Evolutionary conservation across 2,888 invertebrate genomes (phyloP), one percentile per base, ranked within the genome.

Genomic region (Clivina fossor): DNA sequence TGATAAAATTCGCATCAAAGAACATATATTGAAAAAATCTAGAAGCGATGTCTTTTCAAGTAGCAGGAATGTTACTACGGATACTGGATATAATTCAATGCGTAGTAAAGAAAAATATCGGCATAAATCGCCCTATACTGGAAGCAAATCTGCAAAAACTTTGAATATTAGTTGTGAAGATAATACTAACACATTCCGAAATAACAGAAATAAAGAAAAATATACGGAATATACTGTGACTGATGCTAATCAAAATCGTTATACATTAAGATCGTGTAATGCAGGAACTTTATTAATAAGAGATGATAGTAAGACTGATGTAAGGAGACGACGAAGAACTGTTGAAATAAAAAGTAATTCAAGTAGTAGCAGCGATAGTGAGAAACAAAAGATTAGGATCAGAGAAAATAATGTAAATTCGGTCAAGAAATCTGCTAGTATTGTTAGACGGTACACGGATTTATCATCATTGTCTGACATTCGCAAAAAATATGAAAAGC

Each of bases 241-340:
- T 2, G 53, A 53, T 26, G 16, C 35, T 16, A 53, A 43, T 37
- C 43, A 53, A 44, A 53, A 53, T 44, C 38, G 28, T 18, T 53
- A 53, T 22, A 53, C 44, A 1, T 33, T 43, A 15, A 70, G 79
- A 61, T 77, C 76, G 22, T 75, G 78, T 64, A 75, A 76, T 58
- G 79, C 80, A 9, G 80, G 80, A 20, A 79, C 79, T 26, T 66
- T 80, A 60, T 70, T 80, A 53, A 74, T 80, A 49, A 72, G 74
- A 48, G 76, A 78, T 54, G 78, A 79, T 50, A 75, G 71, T 66
- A 74, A 76, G 37, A 64, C 61, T 50, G 65, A 66, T 57, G 69
- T 71, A 13, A 64, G 68, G 41, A 62, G 67, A 33, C 63, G 69
- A 5, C 70, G 74, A 4, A 61, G 62, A 49, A 55, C 53, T 16